Base-by-base conservation (phyloP, 2,113 vertebrate genomes). In the Triplophysa rosa region DNA sequence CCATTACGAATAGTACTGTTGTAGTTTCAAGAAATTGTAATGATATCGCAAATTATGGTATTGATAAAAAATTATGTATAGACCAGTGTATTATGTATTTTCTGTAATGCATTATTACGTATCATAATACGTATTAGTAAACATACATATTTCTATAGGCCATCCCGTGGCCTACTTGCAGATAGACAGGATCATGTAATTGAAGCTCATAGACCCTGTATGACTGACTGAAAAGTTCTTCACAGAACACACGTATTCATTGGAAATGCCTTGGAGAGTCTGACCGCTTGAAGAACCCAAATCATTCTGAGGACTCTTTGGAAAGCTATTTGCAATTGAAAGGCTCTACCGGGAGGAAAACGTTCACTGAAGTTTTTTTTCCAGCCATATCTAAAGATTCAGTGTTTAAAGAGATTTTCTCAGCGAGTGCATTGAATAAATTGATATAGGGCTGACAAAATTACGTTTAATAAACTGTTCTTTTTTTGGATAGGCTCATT, bases 311-410 rank as follows among this genome's bases (percentile, higher is more conserved):
- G 8, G 21, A 29, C 49, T 59, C 37, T 72, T 72, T 59, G 33
- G 59, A 61, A 21, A 72, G 54, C 11, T 5, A 42, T 72, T 72
- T 61, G 70, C 33, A 42, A 72, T 61, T 72, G 70, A 61, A 72
- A 72, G 54, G 33, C 54, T 61, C 70, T 40, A 42, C 70, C 24
- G 33, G n/a, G 70, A 59, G 19, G 7, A 16, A 40, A 72, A 72
- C 54, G 54, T 61, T 61, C 54, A 59, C 54, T 72, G 69, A 42
- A 72, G 69, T 72, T 12, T 40, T 21, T 72, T 58, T 54, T 56
- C 37, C 5, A 21, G 68, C 68, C 29, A 0, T 71, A 23, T 71
- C 69, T 71, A 42, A 72, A 72, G 70, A 72, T 59, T 42, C 33
- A 42, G 29, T 24, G 54, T 72, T 72, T 10, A 72, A 72, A 72